These are phyloP conservation scores for Spodoptera litura DNA, from an alignment of 1,140 invertebrate species.

Conservation along the genomic window DNA sequence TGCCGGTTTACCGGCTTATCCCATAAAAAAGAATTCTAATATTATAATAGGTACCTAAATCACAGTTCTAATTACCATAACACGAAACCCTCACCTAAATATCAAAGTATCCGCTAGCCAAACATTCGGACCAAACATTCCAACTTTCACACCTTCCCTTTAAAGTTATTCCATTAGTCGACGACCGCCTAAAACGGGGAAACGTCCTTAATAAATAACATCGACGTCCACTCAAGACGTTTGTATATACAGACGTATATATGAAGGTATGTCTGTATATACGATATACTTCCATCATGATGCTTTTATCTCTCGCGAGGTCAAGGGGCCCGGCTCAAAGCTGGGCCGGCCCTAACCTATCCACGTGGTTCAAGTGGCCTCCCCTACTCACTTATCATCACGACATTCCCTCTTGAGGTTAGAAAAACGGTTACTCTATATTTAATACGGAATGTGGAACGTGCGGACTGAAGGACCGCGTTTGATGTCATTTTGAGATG, in stretches of 20 bases:
- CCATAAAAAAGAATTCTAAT: too few relatives aligned
- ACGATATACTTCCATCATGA: constrained; percentile 9
- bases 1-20: too few relatives aligned
- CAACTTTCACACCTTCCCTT: not conserved
- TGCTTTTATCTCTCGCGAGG: constrained; percentile 29
- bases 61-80: too few relatives aligned
- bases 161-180: too few relatives aligned
- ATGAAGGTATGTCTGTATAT: not conserved
- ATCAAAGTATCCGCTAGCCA: too few relatives aligned
- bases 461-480: too few relatives aligned
- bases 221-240: constrained; percentile 21
- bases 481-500: too few relatives aligned
- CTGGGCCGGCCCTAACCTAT: constrained; percentile 25
- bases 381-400: constrained; percentile 23
- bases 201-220: constrained; percentile 21
- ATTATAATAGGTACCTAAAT: too few relatives aligned
- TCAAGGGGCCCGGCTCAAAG: constrained; percentile 25
- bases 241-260: not conserved
- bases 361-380: constrained; percentile 20
- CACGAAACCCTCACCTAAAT: too few relatives aligned
- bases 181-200: not conserved
- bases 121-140: not conserved
- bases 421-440: constrained; percentile 19
- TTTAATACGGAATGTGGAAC: constrained; percentile 3
- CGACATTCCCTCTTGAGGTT: constrained; percentile 14